A percentile compares a stretch with the other conserved stretches of the same genome.
Conservation (phyloP, 2,113 vertebrate genomes). For the Bujurquina vittata region DNA sequence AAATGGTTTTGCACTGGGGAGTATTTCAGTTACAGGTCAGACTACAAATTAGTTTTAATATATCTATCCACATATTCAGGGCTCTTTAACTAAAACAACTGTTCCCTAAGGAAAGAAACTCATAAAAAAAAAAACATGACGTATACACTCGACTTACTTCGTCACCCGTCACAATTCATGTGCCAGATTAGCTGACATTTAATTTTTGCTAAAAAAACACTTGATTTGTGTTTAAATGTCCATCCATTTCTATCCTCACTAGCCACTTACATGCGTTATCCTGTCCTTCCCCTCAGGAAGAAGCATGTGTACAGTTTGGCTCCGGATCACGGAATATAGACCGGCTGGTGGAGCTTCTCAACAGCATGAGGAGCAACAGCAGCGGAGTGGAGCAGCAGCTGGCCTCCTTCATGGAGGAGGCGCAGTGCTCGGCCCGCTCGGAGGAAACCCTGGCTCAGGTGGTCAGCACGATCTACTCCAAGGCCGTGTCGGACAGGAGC, state of each 20-base stretch:
- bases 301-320: slow-evolving; percentile 77
- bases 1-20: background rate
- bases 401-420: slow-evolving; percentile 95
- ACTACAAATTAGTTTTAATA: background rate
- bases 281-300: slow-evolving; percentile 83
- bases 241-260: background rate
- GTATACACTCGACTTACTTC: background rate
- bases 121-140: background rate
- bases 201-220: background rate
- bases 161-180: background rate
- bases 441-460: slow-evolving; percentile 94
- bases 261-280: background rate
- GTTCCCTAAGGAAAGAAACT: background rate
- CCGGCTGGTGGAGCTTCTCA: slow-evolving; percentile 92
- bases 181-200: background rate
- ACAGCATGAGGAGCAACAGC: slow-evolving; percentile 96
- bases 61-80: background rate
- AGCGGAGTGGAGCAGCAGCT: slow-evolving; percentile 92
- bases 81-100: background rate
- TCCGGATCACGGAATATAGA: slow-evolving; percentile 88
- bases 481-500: slow-evolving; percentile 91
- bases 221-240: background rate
- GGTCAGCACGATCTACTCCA: slow-evolving; percentile 92
- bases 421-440: slow-evolving; percentile 90
- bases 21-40: too few relatives aligned